Conservation (phyloP, 2,888 invertebrate species). For the Tetragnatha montana region DNA sequence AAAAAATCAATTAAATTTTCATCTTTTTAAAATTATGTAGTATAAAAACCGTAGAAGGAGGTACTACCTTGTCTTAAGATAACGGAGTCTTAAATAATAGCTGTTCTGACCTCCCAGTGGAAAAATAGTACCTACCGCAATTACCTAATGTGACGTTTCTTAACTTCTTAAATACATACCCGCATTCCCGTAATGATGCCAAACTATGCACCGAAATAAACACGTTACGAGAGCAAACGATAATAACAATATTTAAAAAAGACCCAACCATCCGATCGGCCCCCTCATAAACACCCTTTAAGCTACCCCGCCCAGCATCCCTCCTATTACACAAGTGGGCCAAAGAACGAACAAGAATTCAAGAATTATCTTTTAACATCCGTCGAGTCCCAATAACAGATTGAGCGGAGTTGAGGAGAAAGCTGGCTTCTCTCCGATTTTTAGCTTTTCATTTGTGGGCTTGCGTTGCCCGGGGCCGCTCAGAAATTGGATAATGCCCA, state of each 20-base stretch:
- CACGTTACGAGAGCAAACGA: constrained; percentile 2
- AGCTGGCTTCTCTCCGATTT: constrained; percentile 8
- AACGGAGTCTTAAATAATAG: too few species aligned
- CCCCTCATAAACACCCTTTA: constrained; percentile 46
- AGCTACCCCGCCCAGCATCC: constrained; percentile 23
- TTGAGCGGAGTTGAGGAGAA: constrained; percentile 35
- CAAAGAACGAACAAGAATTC: constrained; percentile 22
- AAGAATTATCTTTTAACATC: constrained; percentile 37
- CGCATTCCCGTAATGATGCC: neutral
- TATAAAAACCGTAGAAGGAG: too few species aligned
- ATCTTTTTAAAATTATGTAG: too few species aligned
- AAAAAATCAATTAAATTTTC: too few species aligned
- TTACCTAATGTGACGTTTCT: too few species aligned
- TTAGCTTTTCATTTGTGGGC: constrained; percentile 24
- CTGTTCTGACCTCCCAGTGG: too few species aligned
- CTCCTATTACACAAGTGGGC: constrained; percentile 14
- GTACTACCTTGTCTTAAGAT: too few species aligned
- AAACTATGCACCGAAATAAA: constrained; percentile 22
- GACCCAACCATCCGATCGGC: constrained; percentile 40
- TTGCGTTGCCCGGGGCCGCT: constrained; percentile 22
- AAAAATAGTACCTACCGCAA: too few species aligned
- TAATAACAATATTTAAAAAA: constrained; percentile 5
- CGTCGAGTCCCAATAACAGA: constrained; percentile 45
- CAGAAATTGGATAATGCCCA: constrained; percentile 65
- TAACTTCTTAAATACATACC: too few species aligned